Evolutionary conservation across 2,888 invertebrate genomes (phyloP), one percentile per base, ranked within the genome.

Genomic region (Hypolimnas misippus): DNA sequence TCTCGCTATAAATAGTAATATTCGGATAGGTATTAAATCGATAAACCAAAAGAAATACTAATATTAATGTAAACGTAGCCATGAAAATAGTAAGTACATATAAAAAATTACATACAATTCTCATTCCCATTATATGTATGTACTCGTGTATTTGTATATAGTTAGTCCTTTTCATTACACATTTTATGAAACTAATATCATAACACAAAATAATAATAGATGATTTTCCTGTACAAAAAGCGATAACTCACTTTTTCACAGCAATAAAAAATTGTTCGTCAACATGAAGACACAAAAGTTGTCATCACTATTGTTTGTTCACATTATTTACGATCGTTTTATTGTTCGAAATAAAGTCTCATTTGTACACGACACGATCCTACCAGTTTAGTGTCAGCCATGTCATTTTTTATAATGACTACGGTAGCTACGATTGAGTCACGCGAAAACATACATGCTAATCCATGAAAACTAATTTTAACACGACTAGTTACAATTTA

Each of bases 321-420:
- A 8, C 33, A 46, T 69, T 66, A 61, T 68, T 71, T 68, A 71
- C 44, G 62, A 56, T 57, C 57, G 40, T 31, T 68, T 65, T 61
- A 67, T 65, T 66, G 60, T 63, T 60, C 62, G 50, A 63, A 65
- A 63, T 58, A 61, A 64, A 62, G 44, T 42, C 62, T 66, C 55
- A 59, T 66, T 66, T 64, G 57, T 66, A 52, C 53, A 62, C 33
- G 44, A 65, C 60, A 62, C 65, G 59, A 67, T 65, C 63, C 63
- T 62, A 60, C 56, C 59, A 62, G 63, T 64, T 62, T 62, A 62
- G 58, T 63, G 58, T 62, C 66, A 53, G 42, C 25, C 25, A 8
- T 16, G 38, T 56, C 51, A 56, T 59, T 65, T 62, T 58, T 65
- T 66, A 59, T 42, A 17, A 42, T 29, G 46, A 57, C 49, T 42